A percentile compares a stretch with the other conserved stretches of the same genome.
Conservation (phyloP, 2,797 vertebrate species). For the Australoheros facetus region DNA sequence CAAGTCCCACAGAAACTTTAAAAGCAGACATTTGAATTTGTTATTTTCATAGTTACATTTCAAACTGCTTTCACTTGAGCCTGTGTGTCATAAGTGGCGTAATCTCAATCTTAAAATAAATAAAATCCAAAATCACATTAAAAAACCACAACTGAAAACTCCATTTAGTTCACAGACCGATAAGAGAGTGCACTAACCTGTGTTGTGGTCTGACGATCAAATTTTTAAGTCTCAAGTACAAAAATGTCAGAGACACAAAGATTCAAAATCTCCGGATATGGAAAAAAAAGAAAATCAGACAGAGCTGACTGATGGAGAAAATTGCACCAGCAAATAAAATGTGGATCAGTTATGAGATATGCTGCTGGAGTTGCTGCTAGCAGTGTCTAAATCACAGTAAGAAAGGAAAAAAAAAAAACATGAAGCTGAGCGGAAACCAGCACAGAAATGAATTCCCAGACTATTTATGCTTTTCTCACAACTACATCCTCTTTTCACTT, state of each 20-base stretch:
- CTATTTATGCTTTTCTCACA: neutral
- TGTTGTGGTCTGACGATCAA: neutral
- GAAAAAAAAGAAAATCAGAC: neutral
- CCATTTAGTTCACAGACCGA: neutral
- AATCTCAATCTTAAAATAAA: neutral
- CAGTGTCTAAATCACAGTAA: neutral
- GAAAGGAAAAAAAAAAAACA: neutral
- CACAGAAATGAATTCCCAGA: neutral
- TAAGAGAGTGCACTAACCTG: slow-evolving; percentile 42
- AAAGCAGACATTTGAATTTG: neutral
- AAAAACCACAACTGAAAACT: neutral
- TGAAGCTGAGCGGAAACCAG: neutral
- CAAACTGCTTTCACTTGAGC: neutral
- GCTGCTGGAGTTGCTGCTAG: neutral
- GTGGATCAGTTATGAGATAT: neutral
- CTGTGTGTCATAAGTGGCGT: neutral
- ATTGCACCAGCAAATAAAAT: neutral
- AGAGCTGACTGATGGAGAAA: neutral
- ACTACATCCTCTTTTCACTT: slow-evolving; percentile 67
- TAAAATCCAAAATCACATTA: neutral
- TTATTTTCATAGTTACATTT: neutral
- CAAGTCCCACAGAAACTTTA: neutral
- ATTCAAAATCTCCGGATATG: neutral
- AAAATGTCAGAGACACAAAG: neutral
- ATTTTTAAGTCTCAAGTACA: neutral